Base-by-base conservation (phyloP, 2,113 vertebrate genomes). In the Aphyosemion australe region DNA sequence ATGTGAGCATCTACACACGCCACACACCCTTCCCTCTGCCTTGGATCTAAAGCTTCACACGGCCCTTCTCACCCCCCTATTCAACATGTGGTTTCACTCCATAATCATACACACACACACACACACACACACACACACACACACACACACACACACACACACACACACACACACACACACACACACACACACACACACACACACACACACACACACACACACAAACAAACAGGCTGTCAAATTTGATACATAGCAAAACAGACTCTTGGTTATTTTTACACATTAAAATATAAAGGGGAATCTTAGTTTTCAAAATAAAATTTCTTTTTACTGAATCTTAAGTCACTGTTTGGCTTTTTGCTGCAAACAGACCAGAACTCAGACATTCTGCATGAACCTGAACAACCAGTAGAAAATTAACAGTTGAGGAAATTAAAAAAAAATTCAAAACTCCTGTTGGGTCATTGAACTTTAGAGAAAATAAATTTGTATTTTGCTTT, bases 11-110 rank as follows among this genome's bases (percentile, higher is more conserved):
- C 0, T 16, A 3, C 48, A 53, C 31, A 51, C 10, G 5, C 43
- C 12, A 8, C 41, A 10, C 45, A 34, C 49, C 19, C 80, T 39
- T 51, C 70, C 43, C 64, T 39, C 56, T 0, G 56, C 77, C 62
- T 53, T 63, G 56, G 21, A 52, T 72, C 73, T 54, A 74, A 11
- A 82, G 65, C 79, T 88, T 90, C 86, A 90, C 88, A 88, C 77
- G 81, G 79, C 72, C 88, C 53, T 2, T 12, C 53, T 60, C 67
- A 4, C 76, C 76, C 87, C 73, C 45, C 55, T 7, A 10, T 69
- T 65, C 53, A 64, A 88, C 84, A 90, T 88, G 73, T 90, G 86
- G 82, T 88, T 88, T 84, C 76, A 80, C 80, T 85, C 13, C 32
- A 39, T 60, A 61, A 12, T 5, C 0, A 61, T 60, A 66, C 67